Conservation (phyloP, 2,797 vertebrate species). For the Fundulus diaphanus region DNA sequence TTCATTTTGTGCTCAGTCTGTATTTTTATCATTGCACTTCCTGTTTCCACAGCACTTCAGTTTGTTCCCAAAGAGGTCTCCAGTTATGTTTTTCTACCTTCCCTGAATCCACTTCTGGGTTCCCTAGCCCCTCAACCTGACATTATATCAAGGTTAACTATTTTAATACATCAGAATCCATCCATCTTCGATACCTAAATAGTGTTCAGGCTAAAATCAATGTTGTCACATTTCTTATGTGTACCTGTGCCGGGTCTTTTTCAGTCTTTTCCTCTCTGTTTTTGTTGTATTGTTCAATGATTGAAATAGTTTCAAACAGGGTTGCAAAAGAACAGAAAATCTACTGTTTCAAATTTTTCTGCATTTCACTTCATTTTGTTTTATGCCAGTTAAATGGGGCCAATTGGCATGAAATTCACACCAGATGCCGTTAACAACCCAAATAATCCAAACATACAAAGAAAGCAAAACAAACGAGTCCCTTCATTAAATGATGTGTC, state of each 20-base stretch:
- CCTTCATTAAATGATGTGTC: too few relatives aligned
- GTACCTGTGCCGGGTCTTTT: background rate
- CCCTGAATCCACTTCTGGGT: background rate
- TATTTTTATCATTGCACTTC: conserved; percentile 1
- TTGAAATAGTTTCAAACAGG: background rate
- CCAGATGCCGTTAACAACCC: too few relatives aligned
- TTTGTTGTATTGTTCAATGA: background rate
- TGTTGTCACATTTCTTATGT: background rate
- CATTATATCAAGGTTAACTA: background rate
- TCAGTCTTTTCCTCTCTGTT: background rate
- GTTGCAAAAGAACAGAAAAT: background rate
- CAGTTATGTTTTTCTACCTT: background rate
- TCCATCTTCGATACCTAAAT: background rate
- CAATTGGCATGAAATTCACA: too few relatives aligned
- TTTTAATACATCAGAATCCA: background rate
- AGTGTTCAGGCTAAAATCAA: background rate
- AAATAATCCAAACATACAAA: too few relatives aligned
- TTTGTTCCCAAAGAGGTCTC: background rate
- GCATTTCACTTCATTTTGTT: too few relatives aligned
- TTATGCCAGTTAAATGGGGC: too few relatives aligned
- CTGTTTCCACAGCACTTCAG: background rate
- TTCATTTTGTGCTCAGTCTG: conserved; percentile 6
- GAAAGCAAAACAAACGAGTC: too few relatives aligned
- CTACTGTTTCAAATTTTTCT: too few relatives aligned
- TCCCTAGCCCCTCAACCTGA: background rate